Base-by-base conservation (phyloP, 1,140 invertebrate genomes). In the Hylaeus volcanicus region DNA sequence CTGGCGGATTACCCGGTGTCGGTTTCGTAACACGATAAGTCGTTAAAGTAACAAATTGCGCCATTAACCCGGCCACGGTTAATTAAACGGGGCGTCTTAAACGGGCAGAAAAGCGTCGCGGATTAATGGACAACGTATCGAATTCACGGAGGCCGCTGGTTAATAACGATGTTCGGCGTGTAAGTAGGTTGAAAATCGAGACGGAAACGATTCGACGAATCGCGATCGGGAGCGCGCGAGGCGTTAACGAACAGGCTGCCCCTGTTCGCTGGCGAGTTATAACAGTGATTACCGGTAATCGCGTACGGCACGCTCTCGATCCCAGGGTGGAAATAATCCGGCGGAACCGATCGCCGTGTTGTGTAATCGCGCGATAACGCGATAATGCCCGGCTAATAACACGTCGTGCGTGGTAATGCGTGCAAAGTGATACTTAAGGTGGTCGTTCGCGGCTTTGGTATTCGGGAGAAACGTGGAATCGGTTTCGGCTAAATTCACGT, bases 1-100 rank as follows among this genome's bases (percentile, higher is more conserved):
- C 45, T 48, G 45, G 45, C 56, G n/a, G 11, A 15, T 60, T 39
- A 12, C 65, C 45, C 63, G 68, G 79, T 74, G 82, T 89, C 87
- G 87, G 89, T 89, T 90, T 89, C 83, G 88, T 83, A 90, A 90
- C 88, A 87, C 85, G 88, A 90, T 89, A 89, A 82, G 76, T 88
- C 88, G 77, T 89, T 89, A 89, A 86, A 68, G 82, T 89, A 89
- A 91, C 87, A 88, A 88, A 91, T 89, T 79, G 66, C 82, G 76
- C 86, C 83, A 88, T 91, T 91, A 90, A 90, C 85, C 80, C 79
- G 79, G 69, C 85, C 73, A 82, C 82, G 85, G 83, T 87, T 90
- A 91, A 90, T 90, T 89, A 90, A 85, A 64, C 56, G 81, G 61
- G 82, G 68, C 81, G 78, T 88, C 81, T 81, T 78, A 86, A 85